These are phyloP conservation scores for Channa argus DNA, from an alignment of 2,113 vertebrate genomes.

Conservation along the genomic window DNA sequence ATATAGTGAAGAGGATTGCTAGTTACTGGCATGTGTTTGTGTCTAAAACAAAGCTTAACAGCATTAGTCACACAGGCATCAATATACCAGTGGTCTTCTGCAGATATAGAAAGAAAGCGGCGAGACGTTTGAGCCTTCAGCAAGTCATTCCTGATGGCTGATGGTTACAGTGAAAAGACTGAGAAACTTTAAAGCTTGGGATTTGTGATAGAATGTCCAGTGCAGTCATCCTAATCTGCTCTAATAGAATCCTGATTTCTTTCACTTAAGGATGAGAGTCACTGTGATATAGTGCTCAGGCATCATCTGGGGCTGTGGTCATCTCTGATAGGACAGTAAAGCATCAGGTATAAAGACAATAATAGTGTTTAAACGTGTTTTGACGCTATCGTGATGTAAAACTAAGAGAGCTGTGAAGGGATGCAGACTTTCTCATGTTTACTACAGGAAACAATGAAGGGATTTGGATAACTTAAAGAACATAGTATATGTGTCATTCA, in stretches of 20 bases:
- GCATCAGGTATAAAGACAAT: conserved; percentile 37
- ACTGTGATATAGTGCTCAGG: conserved; percentile 53
- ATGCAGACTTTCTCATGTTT: background rate
- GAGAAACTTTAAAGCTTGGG: conserved; percentile 66
- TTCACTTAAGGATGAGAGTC: conserved; percentile 68
- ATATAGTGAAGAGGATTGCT: background rate
- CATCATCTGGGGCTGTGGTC: conserved; percentile 46
- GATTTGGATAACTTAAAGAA: background rate
- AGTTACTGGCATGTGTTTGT: conserved; percentile 7
- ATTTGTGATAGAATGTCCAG: conserved; percentile 77
- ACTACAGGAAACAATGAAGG: background rate
- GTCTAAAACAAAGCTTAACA: conserved; percentile 13
- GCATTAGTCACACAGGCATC: conserved; percentile 16
- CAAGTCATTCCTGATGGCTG: conserved; percentile 47
- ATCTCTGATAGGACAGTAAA: conserved; percentile 36
- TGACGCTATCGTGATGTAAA: conserved; percentile 6
- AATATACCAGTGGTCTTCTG: conserved; percentile 1
- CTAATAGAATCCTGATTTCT: conserved; percentile 78
- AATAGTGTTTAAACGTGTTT: background rate
- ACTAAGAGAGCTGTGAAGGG: background rate
- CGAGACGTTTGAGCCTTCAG: conserved; percentile 9
- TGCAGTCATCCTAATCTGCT: conserved; percentile 70
- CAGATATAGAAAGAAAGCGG: conserved; percentile 28
- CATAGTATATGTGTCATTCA: background rate
- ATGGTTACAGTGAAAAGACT: conserved; percentile 43